Base-by-base conservation (phyloP, 2,797 vertebrate species). In the Chaenodraco wilsoni region DNA sequence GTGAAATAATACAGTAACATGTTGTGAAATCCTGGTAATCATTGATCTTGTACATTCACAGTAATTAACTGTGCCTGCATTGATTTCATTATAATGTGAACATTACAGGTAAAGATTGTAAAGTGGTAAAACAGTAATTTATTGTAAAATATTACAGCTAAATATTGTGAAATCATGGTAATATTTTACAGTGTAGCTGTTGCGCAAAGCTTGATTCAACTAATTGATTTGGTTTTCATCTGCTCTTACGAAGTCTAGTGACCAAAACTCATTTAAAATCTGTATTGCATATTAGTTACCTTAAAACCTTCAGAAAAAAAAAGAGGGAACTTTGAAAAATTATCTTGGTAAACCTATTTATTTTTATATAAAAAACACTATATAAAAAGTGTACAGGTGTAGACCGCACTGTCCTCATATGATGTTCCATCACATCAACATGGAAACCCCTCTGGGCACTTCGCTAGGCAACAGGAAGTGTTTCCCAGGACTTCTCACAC, bases 401-500 rank as follows among this genome's bases (percentile, higher is more conserved):
- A 33, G 41, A 13, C 48, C 52, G 68, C 9, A 27, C 64, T 63
- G 71, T 72, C 46, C 40, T 62, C 64, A 44, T 27, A 50, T 64
- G 15, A 40, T 54, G 13, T 31, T 68, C 62, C 58, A 10, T 76
- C 59, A 56, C 43, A 81, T 64, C 63, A 79, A 75, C 57, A 71
- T 71, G 79, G 78, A 82, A 88, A 76, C 72, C 63, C 80, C 54
- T 65, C 54, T 23, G 40, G 51, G 57, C 43, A 45, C 3, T 19
- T n/a, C 1, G 57, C 75, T 56, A 83, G 67, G 69, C 63, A 75
- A 76, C 59, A 85, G 70, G 81, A 84, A 81, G 68, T 65, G 43
- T 83, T 84, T 81, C 80, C 74, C 81, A 76, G 81, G 76, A 75
- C 76, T 79, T 69, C 70, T 81, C 65, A 70, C 37, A 60, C 60